Evolutionary conservation across 2,888 invertebrate genomes (phyloP).

Genomic region (Bibio marci): DNA sequence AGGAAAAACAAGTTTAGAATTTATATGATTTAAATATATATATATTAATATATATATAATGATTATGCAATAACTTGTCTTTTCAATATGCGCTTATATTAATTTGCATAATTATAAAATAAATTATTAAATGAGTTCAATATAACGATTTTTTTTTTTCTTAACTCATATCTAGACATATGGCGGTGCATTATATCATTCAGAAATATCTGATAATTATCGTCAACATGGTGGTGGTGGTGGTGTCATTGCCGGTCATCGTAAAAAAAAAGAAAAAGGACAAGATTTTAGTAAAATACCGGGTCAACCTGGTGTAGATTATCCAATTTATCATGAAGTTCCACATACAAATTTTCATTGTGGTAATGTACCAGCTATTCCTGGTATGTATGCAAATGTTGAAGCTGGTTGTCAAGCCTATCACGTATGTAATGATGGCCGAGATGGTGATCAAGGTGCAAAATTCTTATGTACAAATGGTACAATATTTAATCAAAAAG

Average conservation of each 20-base stretch:
- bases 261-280: conserved; percentile 36
- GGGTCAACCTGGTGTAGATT: conserved; percentile 63
- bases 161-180: too few relatives aligned
- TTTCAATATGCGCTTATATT: too few relatives aligned
- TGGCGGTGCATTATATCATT: not conserved
- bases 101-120: too few relatives aligned
- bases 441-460: conserved; percentile 69
- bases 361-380: conserved; percentile 55
- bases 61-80: too few relatives aligned
- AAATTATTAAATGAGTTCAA: too few relatives aligned
- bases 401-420: conserved; percentile 83
- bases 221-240: too few relatives aligned
- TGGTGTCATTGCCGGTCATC: conserved; percentile 4
- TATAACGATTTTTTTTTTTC: too few relatives aligned
- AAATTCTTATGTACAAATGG: conserved; percentile 75
- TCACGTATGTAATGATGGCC: conserved; percentile 73
- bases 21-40: not conserved
- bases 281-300: conserved; percentile 70
- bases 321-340: conserved; percentile 58
- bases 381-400: conserved; percentile 82
- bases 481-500: conserved; percentile 69
- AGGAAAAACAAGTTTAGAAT: not conserved
- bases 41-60: too few relatives aligned
- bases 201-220: too few relatives aligned
- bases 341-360: conserved; percentile 69